Percentiles rank a stretch among this genome's conserved stretches.
These are phyloP conservation scores for Phalera bucephala DNA, from an alignment of 2,888 invertebrate genomes.

Conservation along the genomic window DNA sequence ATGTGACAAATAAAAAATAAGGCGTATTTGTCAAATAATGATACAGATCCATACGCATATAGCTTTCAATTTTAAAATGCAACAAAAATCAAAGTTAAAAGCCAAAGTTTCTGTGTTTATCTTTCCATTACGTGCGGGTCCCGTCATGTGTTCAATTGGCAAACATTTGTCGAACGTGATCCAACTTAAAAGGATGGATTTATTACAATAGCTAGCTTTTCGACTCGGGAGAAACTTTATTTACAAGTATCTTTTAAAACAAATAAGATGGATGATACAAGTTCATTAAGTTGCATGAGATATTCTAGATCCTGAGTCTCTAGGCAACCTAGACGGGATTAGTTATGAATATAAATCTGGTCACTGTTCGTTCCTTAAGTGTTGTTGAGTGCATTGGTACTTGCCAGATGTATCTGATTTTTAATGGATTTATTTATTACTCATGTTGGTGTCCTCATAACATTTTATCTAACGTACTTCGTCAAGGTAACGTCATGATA, in stretches of 20 bases:
- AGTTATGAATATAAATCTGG: slow-evolving; percentile 37
- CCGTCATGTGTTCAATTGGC: slow-evolving; percentile 59
- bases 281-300: slow-evolving; percentile 51
- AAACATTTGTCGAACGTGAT: slow-evolving; percentile 76
- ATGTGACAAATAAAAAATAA: too few relatives aligned
- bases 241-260: slow-evolving; percentile 54
- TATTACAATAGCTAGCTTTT: slow-evolving; percentile 58
- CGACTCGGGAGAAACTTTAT: slow-evolving; percentile 54
- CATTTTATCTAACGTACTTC: too few relatives aligned
- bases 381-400: too few relatives aligned
- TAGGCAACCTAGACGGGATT: slow-evolving; percentile 25
- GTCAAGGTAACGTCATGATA: too few relatives aligned
- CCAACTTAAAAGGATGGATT: slow-evolving; percentile 68
- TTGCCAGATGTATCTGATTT: too few relatives aligned
- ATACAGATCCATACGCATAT: too few relatives aligned
- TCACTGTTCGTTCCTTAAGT: too few relatives aligned
- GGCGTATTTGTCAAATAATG: too few relatives aligned
- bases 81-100: slow-evolving; percentile 47
- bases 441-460: too few relatives aligned
- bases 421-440: too few relatives aligned
- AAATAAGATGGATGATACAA: slow-evolving; percentile 54
- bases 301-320: slow-evolving; percentile 27
- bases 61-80: too few relatives aligned
- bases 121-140: slow-evolving; percentile 59
- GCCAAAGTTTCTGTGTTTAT: slow-evolving; percentile 63